Evolutionary conservation across 2,888 invertebrate genomes (phyloP).

Genomic region (Chorisops tibialis): DNA sequence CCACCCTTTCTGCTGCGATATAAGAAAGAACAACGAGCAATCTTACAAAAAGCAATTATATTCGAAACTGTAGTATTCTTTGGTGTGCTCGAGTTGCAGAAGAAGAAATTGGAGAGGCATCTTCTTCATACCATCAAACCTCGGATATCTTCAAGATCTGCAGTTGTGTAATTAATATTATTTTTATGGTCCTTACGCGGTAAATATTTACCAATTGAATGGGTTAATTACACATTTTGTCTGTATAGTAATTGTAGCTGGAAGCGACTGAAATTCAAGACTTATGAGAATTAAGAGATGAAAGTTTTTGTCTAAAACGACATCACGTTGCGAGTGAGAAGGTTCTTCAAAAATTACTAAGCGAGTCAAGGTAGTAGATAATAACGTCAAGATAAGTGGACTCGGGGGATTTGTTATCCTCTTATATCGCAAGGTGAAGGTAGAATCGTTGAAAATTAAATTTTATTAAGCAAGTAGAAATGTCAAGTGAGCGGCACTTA

Average conservation of each 20-base stretch:
- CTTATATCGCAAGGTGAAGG: constrained; percentile 2
- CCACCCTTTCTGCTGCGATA: no score
- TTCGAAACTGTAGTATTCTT: constrained; percentile 16
- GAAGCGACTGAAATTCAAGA: constrained; percentile 9
- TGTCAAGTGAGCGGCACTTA: constrained; percentile 4
- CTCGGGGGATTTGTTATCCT: constrained; percentile 26
- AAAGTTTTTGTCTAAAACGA: background rate
- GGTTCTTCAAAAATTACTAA: background rate
- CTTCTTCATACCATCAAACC: background rate
- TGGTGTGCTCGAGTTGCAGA: background rate
- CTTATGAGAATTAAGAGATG: background rate
- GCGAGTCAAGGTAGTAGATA: constrained; percentile 20
- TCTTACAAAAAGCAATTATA: constrained; percentile 21
- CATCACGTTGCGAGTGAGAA: background rate
- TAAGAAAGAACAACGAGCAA: background rate
- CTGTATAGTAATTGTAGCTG: constrained; percentile 22
- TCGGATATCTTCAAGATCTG: constrained; percentile 25
- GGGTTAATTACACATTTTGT: constrained; percentile 36
- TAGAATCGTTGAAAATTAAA: constrained; percentile 17
- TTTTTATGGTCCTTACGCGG: constrained; percentile 36
- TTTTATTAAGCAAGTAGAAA: background rate
- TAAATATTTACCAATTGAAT: constrained; percentile 38
- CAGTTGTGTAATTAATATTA: constrained; percentile 36
- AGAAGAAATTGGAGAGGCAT: background rate
- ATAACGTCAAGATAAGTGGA: constrained; percentile 30